Conservation (phyloP, 2,797 vertebrate species). For the Melanotaenia maccullochi region DNA sequence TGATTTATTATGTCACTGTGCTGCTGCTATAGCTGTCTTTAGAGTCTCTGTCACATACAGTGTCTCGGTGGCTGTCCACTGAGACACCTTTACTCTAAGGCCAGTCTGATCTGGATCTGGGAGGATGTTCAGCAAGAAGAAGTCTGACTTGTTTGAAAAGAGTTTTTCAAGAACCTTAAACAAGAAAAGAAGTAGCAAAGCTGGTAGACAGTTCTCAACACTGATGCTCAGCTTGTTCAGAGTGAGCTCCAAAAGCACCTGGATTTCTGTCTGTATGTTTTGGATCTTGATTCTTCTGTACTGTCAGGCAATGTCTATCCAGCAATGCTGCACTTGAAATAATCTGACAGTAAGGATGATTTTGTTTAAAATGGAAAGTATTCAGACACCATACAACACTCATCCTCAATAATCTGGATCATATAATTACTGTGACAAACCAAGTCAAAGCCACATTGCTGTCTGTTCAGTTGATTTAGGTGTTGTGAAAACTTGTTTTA, state of each 20-base stretch:
- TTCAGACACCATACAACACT: background rate
- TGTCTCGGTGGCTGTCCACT: no score
- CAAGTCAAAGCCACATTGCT: background rate
- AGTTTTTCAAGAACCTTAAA: no score
- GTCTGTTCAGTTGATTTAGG: background rate
- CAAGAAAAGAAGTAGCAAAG: no score
- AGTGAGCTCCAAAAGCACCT: background rate
- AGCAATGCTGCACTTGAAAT: background rate
- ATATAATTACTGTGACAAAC: background rate
- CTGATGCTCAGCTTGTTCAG: no score
- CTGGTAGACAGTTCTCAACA: no score
- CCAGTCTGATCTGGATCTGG: no score
- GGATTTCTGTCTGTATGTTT: background rate
- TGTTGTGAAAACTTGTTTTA: background rate
- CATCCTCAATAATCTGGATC: background rate
- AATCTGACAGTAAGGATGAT: background rate
- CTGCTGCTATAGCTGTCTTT: no score
- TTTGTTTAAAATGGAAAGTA: background rate
- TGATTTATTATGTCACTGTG: no score
- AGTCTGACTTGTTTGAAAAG: no score
- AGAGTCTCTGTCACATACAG: no score
- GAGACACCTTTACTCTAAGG: no score
- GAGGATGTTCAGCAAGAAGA: no score
- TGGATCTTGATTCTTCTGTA: background rate
- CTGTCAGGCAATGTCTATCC: background rate